Base-by-base conservation (phyloP, 2,888 invertebrate species). In the Atethmia centrago region DNA sequence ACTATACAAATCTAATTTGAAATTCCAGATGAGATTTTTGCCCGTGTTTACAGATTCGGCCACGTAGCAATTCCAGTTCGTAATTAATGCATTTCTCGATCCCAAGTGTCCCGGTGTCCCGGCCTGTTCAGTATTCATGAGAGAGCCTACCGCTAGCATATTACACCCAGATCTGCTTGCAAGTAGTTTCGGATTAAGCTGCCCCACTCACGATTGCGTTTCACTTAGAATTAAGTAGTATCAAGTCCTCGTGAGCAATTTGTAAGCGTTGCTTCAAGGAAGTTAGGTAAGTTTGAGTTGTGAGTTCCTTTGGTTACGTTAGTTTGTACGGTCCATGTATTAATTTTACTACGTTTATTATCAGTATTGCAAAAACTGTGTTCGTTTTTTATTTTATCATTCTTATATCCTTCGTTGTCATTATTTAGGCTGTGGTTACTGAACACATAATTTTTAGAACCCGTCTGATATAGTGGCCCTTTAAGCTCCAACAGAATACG, bases 121-220 rank as follows among this genome's bases (percentile, higher is more conserved):
- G 80, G 75, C 74, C 82, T 90, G 88, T 89, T 95, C 92, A 91
- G 94, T 95, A 95, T 95, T 95, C 95, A 95, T 94, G 94, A 94
- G 91, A 89, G 88, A 90, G 88, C 87, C 88, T 85, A 89, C 85
- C 89, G 89, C 90, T 90, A 90, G 92, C 91, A 92, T 92, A 94
- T 94, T 94, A 93, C 80, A 85, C 91, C 87, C 89, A 91, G 93
- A 94, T 94, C 92, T 93, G 92, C 90, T 93, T 87, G 90, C 91
- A 89, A 94, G 93, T 93, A 93, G 93, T 94, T 93, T 93, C 90
- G 90, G 93, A 94, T 95, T 94, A 94, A 92, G 92, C 88, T 87
- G 88, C 87, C 89, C 85, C 89, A 88, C 88, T 88, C 88, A 90
- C 89, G 89, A 91, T 89, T 90, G 90, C 90, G 91, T 90, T 92